These are phyloP conservation scores for Oegoconia quadripuncta DNA, from an alignment of 2,888 invertebrate genomes.

Conservation along the genomic window DNA sequence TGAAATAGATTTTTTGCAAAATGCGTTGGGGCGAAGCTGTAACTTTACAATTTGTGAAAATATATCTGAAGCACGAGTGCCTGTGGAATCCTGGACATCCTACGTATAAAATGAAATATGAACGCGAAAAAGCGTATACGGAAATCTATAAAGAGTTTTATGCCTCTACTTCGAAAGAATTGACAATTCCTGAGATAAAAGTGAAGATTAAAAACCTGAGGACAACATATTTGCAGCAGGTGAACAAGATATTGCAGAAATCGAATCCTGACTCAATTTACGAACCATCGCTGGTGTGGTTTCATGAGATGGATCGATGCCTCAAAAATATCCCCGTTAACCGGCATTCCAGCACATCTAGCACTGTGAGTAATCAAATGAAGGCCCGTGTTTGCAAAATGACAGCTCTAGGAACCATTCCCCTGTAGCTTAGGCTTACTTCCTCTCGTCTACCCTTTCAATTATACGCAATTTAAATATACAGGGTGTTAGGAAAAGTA, in stretches of 20 bases:
- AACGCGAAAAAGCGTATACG: slow-evolving; percentile 55
- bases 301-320: slow-evolving; percentile 63
- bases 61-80: slow-evolving; percentile 69
- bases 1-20: too few relatives aligned
- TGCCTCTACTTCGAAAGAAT: slow-evolving; percentile 40
- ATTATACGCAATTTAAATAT: too few relatives aligned
- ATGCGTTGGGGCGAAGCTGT: slow-evolving; percentile 45
- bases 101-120: slow-evolving; percentile 55
- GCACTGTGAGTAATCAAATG: slow-evolving; percentile 31
- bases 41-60: slow-evolving; percentile 67
- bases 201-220: slow-evolving; percentile 70
- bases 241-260: slow-evolving; percentile 63
- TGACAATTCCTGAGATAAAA: slow-evolving; percentile 60
- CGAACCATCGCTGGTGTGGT: slow-evolving; percentile 62
- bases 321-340: slow-evolving; percentile 53
- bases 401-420: too few relatives aligned
- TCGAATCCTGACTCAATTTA: slow-evolving; percentile 57
- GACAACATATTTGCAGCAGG: slow-evolving; percentile 69
- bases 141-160: slow-evolving; percentile 52
- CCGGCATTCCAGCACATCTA: slow-evolving; percentile 33
- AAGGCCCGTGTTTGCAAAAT: too few relatives aligned
- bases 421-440: too few relatives aligned
- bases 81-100: slow-evolving; percentile 67
- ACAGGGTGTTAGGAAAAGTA: too few relatives aligned
- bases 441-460: too few relatives aligned